Percentiles rank a stretch among this genome's conserved stretches.
These are phyloP conservation scores for Dendrolimus pini DNA, from an alignment of 2,888 invertebrate genomes.

Conservation along the genomic window DNA sequence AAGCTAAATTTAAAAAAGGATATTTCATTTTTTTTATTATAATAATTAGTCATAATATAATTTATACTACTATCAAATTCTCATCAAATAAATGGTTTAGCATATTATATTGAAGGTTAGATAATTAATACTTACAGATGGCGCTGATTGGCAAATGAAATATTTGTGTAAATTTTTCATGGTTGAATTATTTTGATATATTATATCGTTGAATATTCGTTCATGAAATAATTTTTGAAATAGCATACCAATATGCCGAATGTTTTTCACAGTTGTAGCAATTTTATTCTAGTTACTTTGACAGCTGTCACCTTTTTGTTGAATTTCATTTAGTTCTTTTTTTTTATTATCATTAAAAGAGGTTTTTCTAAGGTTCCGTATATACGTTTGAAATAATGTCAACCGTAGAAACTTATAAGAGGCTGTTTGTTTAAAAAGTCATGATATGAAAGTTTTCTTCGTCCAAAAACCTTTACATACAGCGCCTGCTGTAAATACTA, in stretches of 20 bases:
- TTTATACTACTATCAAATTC: conserved; percentile 5
- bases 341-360: background rate
- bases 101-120: conserved; percentile 18
- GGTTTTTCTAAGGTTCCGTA: background rate
- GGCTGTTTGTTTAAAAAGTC: background rate
- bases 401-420: background rate
- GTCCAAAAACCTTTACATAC: conserved; percentile 21
- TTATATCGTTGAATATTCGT: background rate
- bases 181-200: background rate
- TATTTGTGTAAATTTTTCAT: conserved; percentile 1
- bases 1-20: background rate
- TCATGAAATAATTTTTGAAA: background rate
- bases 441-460: background rate
- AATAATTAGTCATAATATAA: background rate
- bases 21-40: background rate
- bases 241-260: background rate
- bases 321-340: background rate
- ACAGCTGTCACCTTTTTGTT: no score
- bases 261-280: background rate
- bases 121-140: conserved; percentile 29
- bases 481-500: conserved; percentile 47
- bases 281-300: background rate
- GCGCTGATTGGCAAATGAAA: conserved; percentile 28
- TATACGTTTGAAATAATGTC: background rate
- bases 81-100: conserved; percentile 11